A percentile compares a stretch with the other conserved stretches of the same genome.
Evolutionary conservation across 2,113 vertebrate genomes (phyloP).

Genomic region (Hyperopisus bebe): DNA sequence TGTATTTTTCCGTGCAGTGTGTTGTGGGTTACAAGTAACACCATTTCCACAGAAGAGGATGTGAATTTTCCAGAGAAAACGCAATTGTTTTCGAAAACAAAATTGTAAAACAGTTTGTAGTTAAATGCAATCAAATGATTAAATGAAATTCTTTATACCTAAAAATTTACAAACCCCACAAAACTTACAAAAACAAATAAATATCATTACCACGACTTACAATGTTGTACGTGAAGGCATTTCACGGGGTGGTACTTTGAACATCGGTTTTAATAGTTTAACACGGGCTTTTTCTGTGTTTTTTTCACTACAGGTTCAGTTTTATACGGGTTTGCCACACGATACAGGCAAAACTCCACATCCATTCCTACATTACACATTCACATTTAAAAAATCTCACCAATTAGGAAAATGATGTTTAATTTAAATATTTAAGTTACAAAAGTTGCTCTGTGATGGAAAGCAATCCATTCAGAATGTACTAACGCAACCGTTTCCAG

Average conservation of each 20-base stretch:
- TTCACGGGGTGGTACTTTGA: neutral
- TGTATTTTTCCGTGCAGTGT: neutral
- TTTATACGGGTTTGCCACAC: neutral
- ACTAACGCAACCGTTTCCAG: neutral
- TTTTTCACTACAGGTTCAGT: neutral
- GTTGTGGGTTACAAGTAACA: neutral
- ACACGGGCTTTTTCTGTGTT: neutral
- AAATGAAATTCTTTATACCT: neutral
- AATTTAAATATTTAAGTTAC: neutral
- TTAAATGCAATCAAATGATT: neutral
- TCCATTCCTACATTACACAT: neutral
- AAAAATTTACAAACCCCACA: neutral
- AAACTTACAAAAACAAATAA: neutral
- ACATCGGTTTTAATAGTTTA: neutral
- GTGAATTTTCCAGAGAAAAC: neutral
- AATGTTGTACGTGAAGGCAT: neutral
- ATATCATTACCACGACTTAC: neutral
- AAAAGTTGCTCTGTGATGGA: neutral
- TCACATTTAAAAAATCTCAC: neutral
- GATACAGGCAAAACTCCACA: neutral
- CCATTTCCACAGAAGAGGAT: neutral
- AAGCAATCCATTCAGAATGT: neutral
- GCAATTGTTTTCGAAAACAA: slow-evolving; percentile 4
- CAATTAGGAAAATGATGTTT: neutral
- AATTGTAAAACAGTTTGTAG: neutral